Evolutionary conservation across 2,888 invertebrate genomes (phyloP).

Genomic region (Cephus nigrinus): DNA sequence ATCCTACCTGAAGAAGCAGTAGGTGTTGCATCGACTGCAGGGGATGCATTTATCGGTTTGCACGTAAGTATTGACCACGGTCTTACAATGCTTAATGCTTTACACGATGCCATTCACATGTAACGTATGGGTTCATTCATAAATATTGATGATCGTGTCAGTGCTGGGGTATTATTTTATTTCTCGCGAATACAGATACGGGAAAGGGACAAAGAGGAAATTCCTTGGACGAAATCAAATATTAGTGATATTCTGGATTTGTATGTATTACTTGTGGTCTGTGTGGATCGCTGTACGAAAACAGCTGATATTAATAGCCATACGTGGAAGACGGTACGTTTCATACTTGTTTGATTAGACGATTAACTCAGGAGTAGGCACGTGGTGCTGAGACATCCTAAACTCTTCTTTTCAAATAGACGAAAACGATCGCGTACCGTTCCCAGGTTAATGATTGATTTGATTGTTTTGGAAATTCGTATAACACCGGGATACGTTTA

Average conservation of each 20-base stretch:
- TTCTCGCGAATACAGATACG: not conserved
- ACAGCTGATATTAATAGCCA: not conserved
- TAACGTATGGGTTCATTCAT: not conserved
- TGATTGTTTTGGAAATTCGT: not conserved
- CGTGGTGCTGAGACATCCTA: too few species aligned
- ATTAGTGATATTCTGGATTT: not conserved
- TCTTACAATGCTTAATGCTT: not conserved
- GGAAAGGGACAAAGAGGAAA: not conserved
- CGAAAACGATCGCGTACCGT: too few species aligned
- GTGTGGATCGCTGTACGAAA: not conserved
- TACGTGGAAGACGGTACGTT: not conserved
- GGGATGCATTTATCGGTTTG: not conserved
- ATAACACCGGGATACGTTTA: not conserved
- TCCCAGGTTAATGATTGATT: not conserved
- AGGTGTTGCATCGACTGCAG: not conserved
- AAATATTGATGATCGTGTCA: not conserved
- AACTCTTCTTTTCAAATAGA: too few species aligned
- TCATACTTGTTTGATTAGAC: not conserved
- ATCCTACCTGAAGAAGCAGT: not conserved
- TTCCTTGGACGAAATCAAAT: not conserved
- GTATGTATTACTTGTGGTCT: not conserved
- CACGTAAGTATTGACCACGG: not conserved
- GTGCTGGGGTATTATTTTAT: not conserved
- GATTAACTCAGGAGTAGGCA: not conserved
- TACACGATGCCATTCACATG: not conserved